Base-by-base conservation (phyloP, 2,888 invertebrate genomes). In the Napeogenes sylphis region DNA sequence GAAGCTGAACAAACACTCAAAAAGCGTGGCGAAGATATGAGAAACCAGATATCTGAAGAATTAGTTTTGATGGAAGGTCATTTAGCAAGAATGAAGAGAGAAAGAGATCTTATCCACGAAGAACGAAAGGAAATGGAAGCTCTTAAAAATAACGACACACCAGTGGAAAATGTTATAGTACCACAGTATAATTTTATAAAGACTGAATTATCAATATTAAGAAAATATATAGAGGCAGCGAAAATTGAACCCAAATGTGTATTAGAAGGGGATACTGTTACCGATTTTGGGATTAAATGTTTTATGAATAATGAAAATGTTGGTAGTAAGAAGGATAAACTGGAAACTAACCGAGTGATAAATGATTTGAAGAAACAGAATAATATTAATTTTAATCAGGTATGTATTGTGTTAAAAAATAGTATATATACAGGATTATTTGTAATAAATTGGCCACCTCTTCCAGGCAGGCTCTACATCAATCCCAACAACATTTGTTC, bases 291-390 rank as follows among this genome's bases (percentile, higher is more conserved):
- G 10, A 61, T 56, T 42, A 75, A 72, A 62, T 59, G 73, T 4
- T 60, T 74, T 0, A 66, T 86, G 69, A 87, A 86, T 59, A 86
- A 88, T 56, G 81, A 72, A 30, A 78, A 77, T 46, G 77, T 68
- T 4, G 70, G 70, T 3, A 71, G 45, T 13, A 59, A 57, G 2
- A 68, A 59, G 38, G 74, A 69, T n/a, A 72, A 68, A n/a, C 57
- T 64, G 33, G 71, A 78, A 4, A 75, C 77, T 21, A 78, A 75
- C 55, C 80, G 83, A 55, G 68, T 90, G 2, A 73, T 88, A 5
- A 90, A 90, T 61, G 83, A 90, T 76, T 77, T 90, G 65, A 88
- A 83, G 70, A 89, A 85, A 69, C 76, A 65, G 70, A 86, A 89
- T 67, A 90, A 86, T 73, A 83, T 88, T 32, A 90, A 90, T 70